phyloP scores from a whole-genome alignment of 2,888 invertebrate genomes.

The Trachelus troglodyta region DNA sequence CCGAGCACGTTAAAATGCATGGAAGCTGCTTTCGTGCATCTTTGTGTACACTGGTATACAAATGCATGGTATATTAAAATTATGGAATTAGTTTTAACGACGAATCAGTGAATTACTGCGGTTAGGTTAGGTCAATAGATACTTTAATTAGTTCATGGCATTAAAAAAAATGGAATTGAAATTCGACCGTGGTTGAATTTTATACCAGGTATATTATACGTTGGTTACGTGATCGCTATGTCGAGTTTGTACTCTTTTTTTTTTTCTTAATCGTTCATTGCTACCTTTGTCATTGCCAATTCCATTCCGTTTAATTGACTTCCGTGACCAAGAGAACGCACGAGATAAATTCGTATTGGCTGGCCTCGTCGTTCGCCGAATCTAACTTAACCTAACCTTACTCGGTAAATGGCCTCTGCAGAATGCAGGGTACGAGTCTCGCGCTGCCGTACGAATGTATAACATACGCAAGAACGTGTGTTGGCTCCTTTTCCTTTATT shows the following conservation, averaged over 20 bases:
- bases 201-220: not conserved
- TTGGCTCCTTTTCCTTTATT: not conserved
- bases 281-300: not conserved
- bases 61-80: not conserved
- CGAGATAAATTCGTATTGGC: conserved; percentile 13
- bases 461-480: not conserved
- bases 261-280: not conserved
- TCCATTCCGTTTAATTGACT: not conserved
- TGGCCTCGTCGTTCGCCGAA: not conserved
- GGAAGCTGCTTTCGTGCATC: too few relatives aligned
- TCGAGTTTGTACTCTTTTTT: not conserved
- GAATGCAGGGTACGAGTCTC: conserved; percentile 36
- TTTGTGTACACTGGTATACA: too few relatives aligned
- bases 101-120: not conserved
- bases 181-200: not conserved
- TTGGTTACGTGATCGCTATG: not conserved
- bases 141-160: not conserved
- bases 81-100: not conserved
- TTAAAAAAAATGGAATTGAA: too few relatives aligned
- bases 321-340: not conserved
- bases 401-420: conserved; percentile 49
- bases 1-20: not conserved
- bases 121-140: not conserved
- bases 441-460: not conserved
- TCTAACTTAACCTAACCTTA: conserved; percentile 10